Conservation (phyloP, 2,113 vertebrate species). For the Pseudopipra pipra region DNA sequence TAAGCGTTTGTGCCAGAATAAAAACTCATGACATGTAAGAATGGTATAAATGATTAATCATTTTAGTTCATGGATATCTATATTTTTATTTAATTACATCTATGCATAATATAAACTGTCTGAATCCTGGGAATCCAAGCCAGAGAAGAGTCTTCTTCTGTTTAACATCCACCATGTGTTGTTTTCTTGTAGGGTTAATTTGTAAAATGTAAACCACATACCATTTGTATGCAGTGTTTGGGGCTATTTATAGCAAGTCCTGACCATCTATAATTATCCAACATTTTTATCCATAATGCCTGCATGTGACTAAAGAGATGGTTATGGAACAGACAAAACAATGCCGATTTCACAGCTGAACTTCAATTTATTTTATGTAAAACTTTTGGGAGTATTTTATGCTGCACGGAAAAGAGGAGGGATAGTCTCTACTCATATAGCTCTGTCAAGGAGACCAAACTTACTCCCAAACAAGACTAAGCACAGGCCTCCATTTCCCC, state of each 20-base stretch:
- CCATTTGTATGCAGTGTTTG: constrained; percentile 39
- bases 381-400: not conserved
- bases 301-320: constrained; percentile 15
- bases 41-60: constrained; percentile 40
- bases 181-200: constrained; percentile 65
- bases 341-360: not conserved
- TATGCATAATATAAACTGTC: constrained; percentile 47
- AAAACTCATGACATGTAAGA: constrained; percentile 29
- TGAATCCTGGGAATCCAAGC: constrained; percentile 48
- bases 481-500: not conserved
- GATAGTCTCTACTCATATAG: not conserved
- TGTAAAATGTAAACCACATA: constrained; percentile 62
- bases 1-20: constrained; percentile 52
- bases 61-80: constrained; percentile 27
- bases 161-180: constrained; percentile 68
- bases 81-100: constrained; percentile 56
- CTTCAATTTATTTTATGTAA: not conserved
- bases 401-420: not conserved
- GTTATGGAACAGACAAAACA: constrained; percentile 10
- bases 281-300: constrained; percentile 42
- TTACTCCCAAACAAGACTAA: not conserved
- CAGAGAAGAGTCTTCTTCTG: constrained; percentile 49
- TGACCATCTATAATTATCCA: constrained; percentile 59
- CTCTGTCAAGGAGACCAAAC: not conserved
- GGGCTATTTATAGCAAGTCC: constrained; percentile 58